These are phyloP conservation scores for Brassicogethes aeneus DNA, from an alignment of 2,888 invertebrate species.

Conservation along the genomic window DNA sequence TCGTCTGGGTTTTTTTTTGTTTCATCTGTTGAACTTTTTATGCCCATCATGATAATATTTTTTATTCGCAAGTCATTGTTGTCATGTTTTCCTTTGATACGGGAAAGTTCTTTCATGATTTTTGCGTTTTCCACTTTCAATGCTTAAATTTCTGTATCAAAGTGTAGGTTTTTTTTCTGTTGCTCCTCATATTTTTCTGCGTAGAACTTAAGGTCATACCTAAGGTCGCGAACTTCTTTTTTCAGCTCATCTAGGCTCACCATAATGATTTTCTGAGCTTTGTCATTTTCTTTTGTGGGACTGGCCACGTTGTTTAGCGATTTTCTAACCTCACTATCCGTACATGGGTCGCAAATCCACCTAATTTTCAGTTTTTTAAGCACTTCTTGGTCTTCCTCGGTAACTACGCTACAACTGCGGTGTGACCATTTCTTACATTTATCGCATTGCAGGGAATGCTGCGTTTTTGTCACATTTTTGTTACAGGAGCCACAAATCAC, in stretches of 20 bases:
- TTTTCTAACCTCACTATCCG: not conserved
- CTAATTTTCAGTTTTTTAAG: not conserved
- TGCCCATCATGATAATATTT: not conserved
- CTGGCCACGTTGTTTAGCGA: not conserved
- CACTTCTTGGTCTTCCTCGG: not conserved
- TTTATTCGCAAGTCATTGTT: not conserved
- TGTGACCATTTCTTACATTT: not conserved
- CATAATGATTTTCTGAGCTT: too few relatives aligned
- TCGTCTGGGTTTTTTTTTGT: not conserved
- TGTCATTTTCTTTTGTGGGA: too few relatives aligned
- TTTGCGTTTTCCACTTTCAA: not conserved
- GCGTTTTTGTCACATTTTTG: not conserved
- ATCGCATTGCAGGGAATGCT: not conserved
- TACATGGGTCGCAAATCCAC: not conserved
- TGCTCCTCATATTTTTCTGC: too few relatives aligned
- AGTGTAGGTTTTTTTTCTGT: too few relatives aligned
- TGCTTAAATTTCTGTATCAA: not conserved
- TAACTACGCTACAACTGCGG: not conserved
- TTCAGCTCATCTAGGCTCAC: too few relatives aligned
- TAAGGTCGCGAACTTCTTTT: too few relatives aligned
- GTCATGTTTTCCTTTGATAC: not conserved
- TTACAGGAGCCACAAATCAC: slow-evolving; percentile 3
- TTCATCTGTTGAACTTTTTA: not conserved
- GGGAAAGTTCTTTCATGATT: not conserved
- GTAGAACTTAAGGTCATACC: too few relatives aligned